A percentile compares a stretch with the other conserved stretches of the same genome.
Evolutionary conservation across 1,140 invertebrate species (phyloP).

Genomic region (Tetramorium parvispinum): DNA sequence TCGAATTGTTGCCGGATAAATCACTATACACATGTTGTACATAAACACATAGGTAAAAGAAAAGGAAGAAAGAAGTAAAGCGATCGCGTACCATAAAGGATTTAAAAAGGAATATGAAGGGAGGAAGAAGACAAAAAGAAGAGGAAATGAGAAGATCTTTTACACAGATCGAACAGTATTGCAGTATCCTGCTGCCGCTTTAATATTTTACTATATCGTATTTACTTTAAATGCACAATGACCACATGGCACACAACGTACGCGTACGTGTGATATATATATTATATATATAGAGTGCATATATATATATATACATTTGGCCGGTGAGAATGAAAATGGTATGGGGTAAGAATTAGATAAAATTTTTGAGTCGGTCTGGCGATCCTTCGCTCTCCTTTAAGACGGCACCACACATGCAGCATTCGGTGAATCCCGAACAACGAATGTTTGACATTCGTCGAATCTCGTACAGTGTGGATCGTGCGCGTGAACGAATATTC

Average conservation of each 20-base stretch:
- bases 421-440: too few species aligned
- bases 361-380: background rate
- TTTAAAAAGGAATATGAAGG: constrained; percentile 42
- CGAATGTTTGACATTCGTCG: too few species aligned
- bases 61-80: background rate
- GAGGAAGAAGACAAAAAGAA: constrained; percentile 19
- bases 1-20: constrained; percentile 71
- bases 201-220: constrained; percentile 76
- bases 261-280: constrained; percentile 45
- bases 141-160: constrained; percentile 60
- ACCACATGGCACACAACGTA: constrained; percentile 63
- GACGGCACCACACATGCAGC: too few species aligned
- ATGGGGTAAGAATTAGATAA: background rate
- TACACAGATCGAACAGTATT: constrained; percentile 76
- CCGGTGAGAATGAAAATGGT: constrained; percentile 42
- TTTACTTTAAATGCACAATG: constrained; percentile 79
- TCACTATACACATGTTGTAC: constrained; percentile 76
- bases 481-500: too few species aligned
- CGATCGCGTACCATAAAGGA: background rate
- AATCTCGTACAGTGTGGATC: too few species aligned
- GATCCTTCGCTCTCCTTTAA: background rate
- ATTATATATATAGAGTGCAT: constrained; percentile 26
- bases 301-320: constrained; percentile 58
- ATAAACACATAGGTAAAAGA: constrained; percentile 73
- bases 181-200: constrained; percentile 75